Evolutionary conservation across 1,140 invertebrate species (phyloP), one percentile per base, ranked within the genome.

Genomic region (Manduca sexta): DNA sequence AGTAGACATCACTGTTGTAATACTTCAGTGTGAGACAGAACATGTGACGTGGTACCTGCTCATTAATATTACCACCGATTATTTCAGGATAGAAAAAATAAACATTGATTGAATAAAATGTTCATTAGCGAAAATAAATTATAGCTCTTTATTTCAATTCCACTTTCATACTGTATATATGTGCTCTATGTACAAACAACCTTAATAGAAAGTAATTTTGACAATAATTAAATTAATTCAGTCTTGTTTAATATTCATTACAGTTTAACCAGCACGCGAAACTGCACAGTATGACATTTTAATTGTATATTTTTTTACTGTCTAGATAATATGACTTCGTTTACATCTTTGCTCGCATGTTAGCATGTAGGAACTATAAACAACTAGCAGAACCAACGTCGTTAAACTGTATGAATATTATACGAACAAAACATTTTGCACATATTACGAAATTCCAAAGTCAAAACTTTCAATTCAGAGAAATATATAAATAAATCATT

Each of bases 161-260:
- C 71, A 56, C 70, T 30, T 49, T 43, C 34, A 49, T 34, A 39
- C 33, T 66, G 59, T 75, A 61, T 64, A 60, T 74, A 61, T 62
- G 71, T 62, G 71, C 56, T 57, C 51, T 77, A 78, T 75, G 72
- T 79, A 82, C 69, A 82, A 71, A 71, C 64, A 68, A 53, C 40
- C 49, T 38, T 52, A 18, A 70, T 60, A 64, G 47, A 66, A 71
- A 65, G 52, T 63, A 69, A 64, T 69, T 59, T 65, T 63, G 63
- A 66, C 62, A 75, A 69, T 66, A 60, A 61, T 59, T 63, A 57
- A 58, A 62, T 59, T 51, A 74, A 69, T 72, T 81, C 80, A 84
- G 75, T 81, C 77, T 84, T 79, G 42, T 65, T 68, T 66, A 50
- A 69, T 66, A 74, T 81, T 79, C 72, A 62, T 62, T 75, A 83